Evolutionary conservation across 2,113 vertebrate genomes (phyloP).

Genomic region (Corythaixoides concolor): DNA sequence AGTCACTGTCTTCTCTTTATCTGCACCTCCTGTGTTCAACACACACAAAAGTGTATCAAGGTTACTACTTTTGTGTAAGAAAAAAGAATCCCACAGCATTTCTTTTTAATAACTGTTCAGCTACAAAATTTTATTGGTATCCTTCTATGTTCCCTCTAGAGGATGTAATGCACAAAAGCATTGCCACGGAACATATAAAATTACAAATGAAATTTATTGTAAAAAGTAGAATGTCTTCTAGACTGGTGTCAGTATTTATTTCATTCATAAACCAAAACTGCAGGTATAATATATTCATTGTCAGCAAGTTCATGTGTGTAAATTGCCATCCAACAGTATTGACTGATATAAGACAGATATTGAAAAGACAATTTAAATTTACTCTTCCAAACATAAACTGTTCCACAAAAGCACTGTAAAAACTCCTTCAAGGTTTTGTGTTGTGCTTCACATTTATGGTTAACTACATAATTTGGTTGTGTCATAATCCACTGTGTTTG

Average conservation of each 20-base stretch:
- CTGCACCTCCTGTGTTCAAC: background rate
- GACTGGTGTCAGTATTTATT: conserved; percentile 86
- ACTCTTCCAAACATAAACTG: conserved; percentile 84
- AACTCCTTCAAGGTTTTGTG: conserved; percentile 75
- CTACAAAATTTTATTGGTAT: conserved; percentile 97
- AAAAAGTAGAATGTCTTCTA: conserved; percentile 86
- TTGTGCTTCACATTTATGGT: conserved; percentile 84
- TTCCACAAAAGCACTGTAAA: conserved; percentile 85
- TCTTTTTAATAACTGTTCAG: conserved; percentile 97
- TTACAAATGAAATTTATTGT: conserved; percentile 95
- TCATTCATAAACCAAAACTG: conserved; percentile 82
- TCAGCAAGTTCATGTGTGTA: conserved; percentile 80
- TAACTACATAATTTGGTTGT: conserved; percentile 98
- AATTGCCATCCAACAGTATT: conserved; percentile 79
- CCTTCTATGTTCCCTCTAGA: conserved; percentile 89
- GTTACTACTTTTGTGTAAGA: conserved; percentile 67
- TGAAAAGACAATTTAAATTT: conserved; percentile 85
- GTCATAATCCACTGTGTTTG: conserved; percentile 93
- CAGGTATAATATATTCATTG: conserved; percentile 81
- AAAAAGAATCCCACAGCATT: conserved; percentile 79
- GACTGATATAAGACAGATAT: conserved; percentile 84
- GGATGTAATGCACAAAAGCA: conserved; percentile 93
- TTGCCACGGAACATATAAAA: conserved; percentile 96
- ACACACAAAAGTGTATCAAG: conserved; percentile 48
- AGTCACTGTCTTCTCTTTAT: background rate